Evolutionary conservation across 2,888 invertebrate species (phyloP).

Genomic region (Emmelina monodactyla): DNA sequence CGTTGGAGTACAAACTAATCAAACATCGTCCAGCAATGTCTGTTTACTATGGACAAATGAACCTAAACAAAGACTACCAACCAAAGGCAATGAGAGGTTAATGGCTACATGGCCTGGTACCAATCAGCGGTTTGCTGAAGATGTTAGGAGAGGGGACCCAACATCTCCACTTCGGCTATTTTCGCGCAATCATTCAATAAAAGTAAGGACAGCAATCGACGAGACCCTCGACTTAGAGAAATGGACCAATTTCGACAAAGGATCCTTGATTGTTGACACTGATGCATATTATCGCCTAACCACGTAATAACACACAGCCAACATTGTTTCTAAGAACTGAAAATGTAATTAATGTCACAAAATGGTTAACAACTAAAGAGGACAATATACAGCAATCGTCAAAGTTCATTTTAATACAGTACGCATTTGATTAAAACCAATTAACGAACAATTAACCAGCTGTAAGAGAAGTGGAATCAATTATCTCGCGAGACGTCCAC

Average conservation of each 20-base stretch:
- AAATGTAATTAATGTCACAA: no score
- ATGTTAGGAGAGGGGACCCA: conserved; percentile 39
- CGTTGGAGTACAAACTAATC: no score
- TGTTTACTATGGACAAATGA: no score
- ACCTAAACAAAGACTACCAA: conserved; percentile 10
- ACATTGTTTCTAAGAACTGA: no score
- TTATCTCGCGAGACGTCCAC: conserved; percentile 14
- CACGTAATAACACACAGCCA: no score
- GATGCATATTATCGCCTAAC: no score
- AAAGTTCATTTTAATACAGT: conserved; percentile 62
- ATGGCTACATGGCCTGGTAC: conserved; percentile 35
- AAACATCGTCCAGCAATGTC: no score
- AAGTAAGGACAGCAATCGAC: conserved; percentile 56
- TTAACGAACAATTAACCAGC: conserved; percentile 57
- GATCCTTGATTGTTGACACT: no score
- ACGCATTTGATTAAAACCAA: conserved; percentile 63
- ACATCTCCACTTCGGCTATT: conserved; percentile 43
- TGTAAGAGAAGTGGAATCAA: conserved; percentile 32
- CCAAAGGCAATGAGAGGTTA: conserved; percentile 30
- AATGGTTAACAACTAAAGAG: no score
- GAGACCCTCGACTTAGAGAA: conserved; percentile 57
- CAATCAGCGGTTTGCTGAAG: conserved; percentile 35
- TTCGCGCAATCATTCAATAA: conserved; percentile 67
- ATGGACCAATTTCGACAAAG: conserved; percentile 35
- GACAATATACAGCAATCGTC: conserved; percentile 27